Conservation (phyloP, 2,797 vertebrate genomes). For the Squalus acanthias region DNA sequence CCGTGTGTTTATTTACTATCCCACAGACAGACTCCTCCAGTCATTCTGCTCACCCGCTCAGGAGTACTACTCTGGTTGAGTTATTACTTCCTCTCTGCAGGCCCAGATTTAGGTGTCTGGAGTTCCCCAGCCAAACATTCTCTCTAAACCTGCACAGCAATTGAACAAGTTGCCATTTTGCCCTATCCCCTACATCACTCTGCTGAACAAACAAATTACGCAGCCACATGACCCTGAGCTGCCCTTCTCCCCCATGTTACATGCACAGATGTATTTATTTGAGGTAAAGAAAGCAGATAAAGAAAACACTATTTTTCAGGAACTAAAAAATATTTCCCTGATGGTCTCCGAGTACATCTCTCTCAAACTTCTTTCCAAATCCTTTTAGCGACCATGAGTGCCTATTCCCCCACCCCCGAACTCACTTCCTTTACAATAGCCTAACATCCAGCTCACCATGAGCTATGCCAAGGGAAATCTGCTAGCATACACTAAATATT, state of each 20-base stretch:
- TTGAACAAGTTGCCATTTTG: not conserved
- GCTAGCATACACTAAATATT: not conserved
- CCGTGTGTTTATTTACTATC: too few relatives aligned
- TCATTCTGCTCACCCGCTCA: too few relatives aligned
- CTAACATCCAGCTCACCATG: not conserved
- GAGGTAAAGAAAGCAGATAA: not conserved
- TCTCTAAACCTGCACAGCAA: not conserved
- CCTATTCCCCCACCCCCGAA: not conserved
- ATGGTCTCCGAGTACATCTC: not conserved
- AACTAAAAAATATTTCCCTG: too few relatives aligned
- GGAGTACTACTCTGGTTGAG: not conserved
- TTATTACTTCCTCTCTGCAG: not conserved
- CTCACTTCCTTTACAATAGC: not conserved
- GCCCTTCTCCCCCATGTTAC: not conserved
- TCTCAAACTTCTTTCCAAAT: not conserved
- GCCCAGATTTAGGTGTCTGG: not conserved
- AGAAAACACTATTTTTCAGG: not conserved
- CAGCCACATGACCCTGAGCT: not conserved
- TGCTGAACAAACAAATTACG: not conserved
- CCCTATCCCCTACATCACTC: not conserved
- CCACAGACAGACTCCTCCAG: too few relatives aligned
- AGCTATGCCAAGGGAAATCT: not conserved
- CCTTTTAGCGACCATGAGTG: not conserved
- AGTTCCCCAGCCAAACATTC: too few relatives aligned
- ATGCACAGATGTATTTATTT: not conserved